These are phyloP conservation scores for Pygocentrus nattereri DNA, from an alignment of 2,797 vertebrate species.

Conservation along the genomic window DNA sequence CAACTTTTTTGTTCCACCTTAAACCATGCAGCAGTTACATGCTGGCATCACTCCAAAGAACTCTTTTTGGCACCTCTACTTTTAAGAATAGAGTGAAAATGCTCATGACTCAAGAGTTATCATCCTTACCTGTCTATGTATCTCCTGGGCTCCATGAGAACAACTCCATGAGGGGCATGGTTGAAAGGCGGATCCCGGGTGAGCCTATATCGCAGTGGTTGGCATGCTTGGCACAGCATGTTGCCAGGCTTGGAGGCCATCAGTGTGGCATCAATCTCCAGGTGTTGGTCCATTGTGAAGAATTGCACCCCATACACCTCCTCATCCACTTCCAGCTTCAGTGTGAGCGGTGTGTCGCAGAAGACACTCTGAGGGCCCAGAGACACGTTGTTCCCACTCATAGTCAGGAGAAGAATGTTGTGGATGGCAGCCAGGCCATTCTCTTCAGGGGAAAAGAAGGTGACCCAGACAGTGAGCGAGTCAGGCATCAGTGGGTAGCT, in stretches of 20 bases:
- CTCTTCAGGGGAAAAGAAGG: constrained; percentile 90
- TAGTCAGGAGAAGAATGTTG: constrained; percentile 89
- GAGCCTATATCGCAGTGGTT: constrained; percentile 89
- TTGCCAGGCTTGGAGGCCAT: constrained; percentile 87
- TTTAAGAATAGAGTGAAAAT: neutral
- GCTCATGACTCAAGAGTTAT: neutral
- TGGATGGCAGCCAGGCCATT: constrained; percentile 90
- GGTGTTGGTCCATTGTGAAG: constrained; percentile 94
- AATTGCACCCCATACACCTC: constrained; percentile 93
- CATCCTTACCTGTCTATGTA: constrained; percentile 90
- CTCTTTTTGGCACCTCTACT: too few relatives aligned
- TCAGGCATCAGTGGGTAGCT: constrained; percentile 88
- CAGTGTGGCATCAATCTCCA: constrained; percentile 95
- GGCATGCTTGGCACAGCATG: constrained; percentile 82
- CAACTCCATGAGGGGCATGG: constrained; percentile 76
- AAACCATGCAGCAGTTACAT: too few relatives aligned
- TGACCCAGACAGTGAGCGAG: constrained; percentile 96
- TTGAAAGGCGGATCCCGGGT: constrained; percentile 88
- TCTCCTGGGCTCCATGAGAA: constrained; percentile 85
- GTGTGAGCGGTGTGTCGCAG: constrained; percentile 92
- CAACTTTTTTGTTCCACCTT: too few relatives aligned
- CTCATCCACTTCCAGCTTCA: constrained; percentile 86
- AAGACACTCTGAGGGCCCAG: constrained; percentile 93
- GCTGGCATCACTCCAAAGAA: neutral
- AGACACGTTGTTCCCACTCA: constrained; percentile 89